Evolutionary conservation across 2,888 invertebrate genomes (phyloP).

Genomic region (Mayetiola destructor): DNA sequence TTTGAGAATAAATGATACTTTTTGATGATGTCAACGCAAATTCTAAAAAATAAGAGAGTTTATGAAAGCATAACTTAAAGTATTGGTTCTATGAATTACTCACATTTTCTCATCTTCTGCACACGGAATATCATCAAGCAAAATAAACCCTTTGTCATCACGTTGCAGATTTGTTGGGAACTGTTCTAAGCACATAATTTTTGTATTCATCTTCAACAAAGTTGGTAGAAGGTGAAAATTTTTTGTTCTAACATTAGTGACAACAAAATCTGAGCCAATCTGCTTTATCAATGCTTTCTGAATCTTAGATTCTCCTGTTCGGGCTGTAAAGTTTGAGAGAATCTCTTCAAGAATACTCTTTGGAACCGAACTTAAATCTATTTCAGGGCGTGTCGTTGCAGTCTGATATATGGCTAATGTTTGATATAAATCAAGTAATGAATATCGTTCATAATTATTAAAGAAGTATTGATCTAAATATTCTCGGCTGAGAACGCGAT

Average conservation of each 20-base stretch:
- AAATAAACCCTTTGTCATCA: background rate
- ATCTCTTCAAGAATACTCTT: background rate
- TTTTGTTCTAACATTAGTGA: background rate
- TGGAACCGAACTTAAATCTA: background rate
- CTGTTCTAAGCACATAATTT: background rate
- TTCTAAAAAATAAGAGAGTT: background rate
- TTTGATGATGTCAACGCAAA: background rate
- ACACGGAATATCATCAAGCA: background rate
- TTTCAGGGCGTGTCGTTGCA: background rate
- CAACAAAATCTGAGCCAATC: background rate
- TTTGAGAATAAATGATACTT: background rate
- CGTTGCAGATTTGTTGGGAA: background rate
- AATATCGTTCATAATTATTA: too few species aligned
- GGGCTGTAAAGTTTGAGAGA: background rate
- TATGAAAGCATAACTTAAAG: background rate
- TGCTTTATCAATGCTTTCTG: background rate
- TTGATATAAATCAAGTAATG: background rate
- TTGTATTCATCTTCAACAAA: background rate
- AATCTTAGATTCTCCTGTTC: background rate
- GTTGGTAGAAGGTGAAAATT: background rate
- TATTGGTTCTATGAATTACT: background rate
- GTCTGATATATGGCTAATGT: background rate
- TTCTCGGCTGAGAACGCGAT: background rate
- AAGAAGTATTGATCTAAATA: background rate
- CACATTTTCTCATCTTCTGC: background rate